Evolutionary conservation across 1,140 invertebrate genomes (phyloP), one percentile per base, ranked within the genome.

Genomic region (Aleiodes sp.): DNA sequence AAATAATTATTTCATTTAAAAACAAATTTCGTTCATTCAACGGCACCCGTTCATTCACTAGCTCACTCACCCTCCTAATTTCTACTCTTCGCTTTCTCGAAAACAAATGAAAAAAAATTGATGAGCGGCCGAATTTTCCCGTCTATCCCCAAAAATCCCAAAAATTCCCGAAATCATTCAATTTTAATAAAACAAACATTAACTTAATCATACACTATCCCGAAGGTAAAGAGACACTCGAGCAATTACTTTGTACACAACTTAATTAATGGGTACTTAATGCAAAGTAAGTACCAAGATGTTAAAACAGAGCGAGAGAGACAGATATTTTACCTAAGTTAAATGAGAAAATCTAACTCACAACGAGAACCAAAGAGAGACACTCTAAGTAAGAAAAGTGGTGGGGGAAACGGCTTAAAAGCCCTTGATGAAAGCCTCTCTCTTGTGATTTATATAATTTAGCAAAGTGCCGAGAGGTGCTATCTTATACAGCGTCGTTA

Each of bases 361-460:
- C 28, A 61, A 28, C 26, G 16, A 12, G 12, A 41, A 41, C 16
- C 16, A 41, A n/a, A n/a, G 12, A 10, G 16, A 41, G 33, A 12
- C 33, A 35, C 33, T 6, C 52, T 1, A 4, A 29, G 28, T 26
- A 12, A 26, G 21, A 28, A 24, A 21, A 57, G 26, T 2, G 35
- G 35, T 41, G 57, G 21, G 37, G 62, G 31, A 56, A 16, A 61
- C 59, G 9, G 46, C 19, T 43, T 70, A 78, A 80, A 75, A 78
- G 72, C 79, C 71, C 77, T 77, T 80, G 79, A 80, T 75, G 76
- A 81, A 78, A 76, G 78, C 74, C 71, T 72, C 73, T 26, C 71
- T 72, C 73, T 26, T 33, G 75, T 80, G 82, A 83, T 83, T 82
- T 82, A 83, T 83, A 83, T 83, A 83, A 83, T 83, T 83, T 83